Conservation (phyloP, 2,888 invertebrate genomes). For the Nomada hirtipes region DNA sequence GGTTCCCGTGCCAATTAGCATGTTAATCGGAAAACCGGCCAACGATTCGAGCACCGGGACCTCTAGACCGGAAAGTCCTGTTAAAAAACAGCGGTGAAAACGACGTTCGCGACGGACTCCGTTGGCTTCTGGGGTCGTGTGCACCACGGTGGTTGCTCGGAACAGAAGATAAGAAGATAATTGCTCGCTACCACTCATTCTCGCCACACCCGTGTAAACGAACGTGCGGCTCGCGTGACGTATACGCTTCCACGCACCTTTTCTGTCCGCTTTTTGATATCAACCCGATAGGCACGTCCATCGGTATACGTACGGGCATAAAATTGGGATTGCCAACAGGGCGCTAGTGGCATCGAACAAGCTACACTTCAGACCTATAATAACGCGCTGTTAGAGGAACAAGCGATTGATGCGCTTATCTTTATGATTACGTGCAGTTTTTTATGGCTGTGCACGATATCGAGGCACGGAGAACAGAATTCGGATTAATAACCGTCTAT, state of each 20-base stretch:
- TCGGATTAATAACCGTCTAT: neutral
- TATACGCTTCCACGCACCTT: constrained; percentile 71
- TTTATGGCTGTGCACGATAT: neutral
- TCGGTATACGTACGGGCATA: constrained; percentile 25
- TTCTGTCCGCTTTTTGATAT: constrained; percentile 60
- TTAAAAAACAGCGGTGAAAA: constrained; percentile 58
- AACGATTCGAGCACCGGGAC: constrained; percentile 51
- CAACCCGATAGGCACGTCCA: constrained; percentile 43
- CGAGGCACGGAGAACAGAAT: neutral
- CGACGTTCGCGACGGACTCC: constrained; percentile 29
- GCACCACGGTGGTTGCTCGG: constrained; percentile 42
- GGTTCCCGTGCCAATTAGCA: constrained; percentile 73
- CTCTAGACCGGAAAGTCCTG: constrained; percentile 11
- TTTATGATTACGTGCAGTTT: constrained; percentile 15
- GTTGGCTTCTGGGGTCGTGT: constrained; percentile 41
- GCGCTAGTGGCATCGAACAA: constrained; percentile 12
- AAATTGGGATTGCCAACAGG: constrained; percentile 62
- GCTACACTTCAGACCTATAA: neutral
- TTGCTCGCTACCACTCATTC: constrained; percentile 71
- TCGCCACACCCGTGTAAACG: constrained; percentile 74
- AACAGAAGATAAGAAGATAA: constrained; percentile 71
- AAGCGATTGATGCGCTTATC: constrained; percentile 35
- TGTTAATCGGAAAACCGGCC: constrained; percentile 67
- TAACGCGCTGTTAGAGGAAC: constrained; percentile 7
- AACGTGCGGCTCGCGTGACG: constrained; percentile 71